A percentile compares a stretch with the other conserved stretches of the same genome.
phyloP scores from a whole-genome alignment of 1,140 invertebrate species.

The Triops cancriformis region DNA sequence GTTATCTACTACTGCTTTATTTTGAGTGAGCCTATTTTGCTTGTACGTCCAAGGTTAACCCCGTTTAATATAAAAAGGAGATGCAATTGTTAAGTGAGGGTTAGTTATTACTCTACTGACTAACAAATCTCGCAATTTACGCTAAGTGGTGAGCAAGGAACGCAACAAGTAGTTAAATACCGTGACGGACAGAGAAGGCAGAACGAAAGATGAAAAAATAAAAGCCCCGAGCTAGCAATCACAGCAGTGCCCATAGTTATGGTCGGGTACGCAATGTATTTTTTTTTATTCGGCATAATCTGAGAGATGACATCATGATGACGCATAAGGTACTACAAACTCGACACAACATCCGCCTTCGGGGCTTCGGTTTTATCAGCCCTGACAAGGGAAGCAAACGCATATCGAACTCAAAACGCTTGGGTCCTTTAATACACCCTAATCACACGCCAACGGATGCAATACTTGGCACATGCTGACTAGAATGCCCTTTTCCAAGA shows the following conservation, averaged over 20 bases:
- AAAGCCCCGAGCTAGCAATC: slow-evolving; percentile 6
- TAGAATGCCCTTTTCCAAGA: not conserved
- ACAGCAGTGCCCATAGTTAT: not conserved
- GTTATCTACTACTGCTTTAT: too few relatives aligned
- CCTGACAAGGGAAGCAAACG: not conserved
- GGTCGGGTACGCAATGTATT: not conserved
- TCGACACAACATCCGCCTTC: slow-evolving; percentile 3
- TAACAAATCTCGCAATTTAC: slow-evolving; percentile 1
- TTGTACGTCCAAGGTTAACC: not conserved
- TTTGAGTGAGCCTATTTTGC: not conserved
- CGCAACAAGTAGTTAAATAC: not conserved
- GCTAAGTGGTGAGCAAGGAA: not conserved
- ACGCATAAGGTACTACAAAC: not conserved
- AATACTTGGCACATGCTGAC: not conserved
- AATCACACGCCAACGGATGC: not conserved
- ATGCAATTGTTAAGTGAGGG: too few relatives aligned
- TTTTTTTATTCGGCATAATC: not conserved
- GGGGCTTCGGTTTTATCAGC: not conserved
- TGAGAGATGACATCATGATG: slow-evolving; percentile 1
- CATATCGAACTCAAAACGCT: not conserved
- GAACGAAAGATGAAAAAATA: not conserved
- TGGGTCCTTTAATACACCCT: not conserved
- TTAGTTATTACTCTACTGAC: not conserved
- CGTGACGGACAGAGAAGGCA: not conserved
- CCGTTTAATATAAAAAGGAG: not conserved